Base-by-base conservation (phyloP, 2,888 invertebrate genomes). In the Tachina lurida region DNA sequence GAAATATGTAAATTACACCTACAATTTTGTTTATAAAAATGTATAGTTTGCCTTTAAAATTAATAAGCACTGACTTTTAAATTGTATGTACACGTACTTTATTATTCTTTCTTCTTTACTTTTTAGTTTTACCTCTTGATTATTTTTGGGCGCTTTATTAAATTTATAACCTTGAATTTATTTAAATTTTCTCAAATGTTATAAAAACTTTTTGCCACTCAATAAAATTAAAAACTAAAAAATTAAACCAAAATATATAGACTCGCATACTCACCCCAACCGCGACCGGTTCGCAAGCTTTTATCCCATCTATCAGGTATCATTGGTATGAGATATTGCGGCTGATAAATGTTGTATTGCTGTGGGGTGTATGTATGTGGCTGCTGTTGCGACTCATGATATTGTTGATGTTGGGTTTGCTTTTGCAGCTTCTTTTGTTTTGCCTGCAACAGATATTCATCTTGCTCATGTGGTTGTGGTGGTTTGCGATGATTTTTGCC, bases 241-340 rank as follows among this genome's bases (percentile, higher is more conserved):
- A 19, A 31, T 3, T n/a, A n/a, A 31, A 39, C 7, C 8, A 41
- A 52, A 58, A 52, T 58, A 70, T 43, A 10, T 17, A 49, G 9
- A 10, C 13, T 12, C 17, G 10, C 31, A 0, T 54, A 76, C 81
- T 74, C 49, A 75, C 84, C 75, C 70, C 89, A 88, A 43, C 91
- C 90, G 9, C 87, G 86, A n/a, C 91, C 91, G 12, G 90, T 90
- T 88, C 90, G 90, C 45, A 91, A 90, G 78, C 92, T 92, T 87
- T 92, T 92, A 89, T 92, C 92, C 73, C 92, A 92, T 76, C 92
- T 91, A 89, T 92, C 92, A 70, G 89, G 88, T 84, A 89, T 89
- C 75, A 90, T 90, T 70, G 91, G 90, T 60, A 90, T 86, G 52
- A 91, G 90, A 77, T 90, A 91, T 81, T 90, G 90, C 76, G 91